Evolutionary conservation across 92 coral and sea anemone genomes (phyloP).

Genomic region (Actinostola sp.): DNA sequence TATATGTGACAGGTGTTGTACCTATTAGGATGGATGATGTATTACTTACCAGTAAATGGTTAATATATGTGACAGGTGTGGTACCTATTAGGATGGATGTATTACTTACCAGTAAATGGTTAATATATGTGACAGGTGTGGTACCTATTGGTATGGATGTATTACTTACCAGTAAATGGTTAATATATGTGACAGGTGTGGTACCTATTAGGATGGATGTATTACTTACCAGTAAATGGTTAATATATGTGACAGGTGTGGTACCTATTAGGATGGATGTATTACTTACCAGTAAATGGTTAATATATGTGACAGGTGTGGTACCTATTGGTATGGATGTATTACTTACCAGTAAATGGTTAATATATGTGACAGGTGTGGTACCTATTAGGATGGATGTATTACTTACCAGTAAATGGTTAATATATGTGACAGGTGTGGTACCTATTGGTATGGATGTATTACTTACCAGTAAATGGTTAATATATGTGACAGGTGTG

Average conservation of each 20-base stretch:
- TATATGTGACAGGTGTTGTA: too few relatives aligned
- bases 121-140: too few relatives aligned
- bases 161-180: not conserved
- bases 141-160: too few relatives aligned
- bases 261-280: too few relatives aligned
- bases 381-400: too few relatives aligned
- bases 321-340: slow-evolving; percentile 91
- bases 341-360: slow-evolving; percentile 70
- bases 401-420: not conserved
- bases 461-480: not conserved
- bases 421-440: slow-evolving; percentile 64
- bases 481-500: slow-evolving; percentile 63
- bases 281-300: not conserved
- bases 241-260: too few relatives aligned
- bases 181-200: slow-evolving; percentile 63
- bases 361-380: too few relatives aligned
- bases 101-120: slow-evolving; percentile 70
- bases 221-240: slow-evolving; percentile 70
- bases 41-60: not conserved
- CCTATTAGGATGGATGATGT: too few relatives aligned
- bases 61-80: slow-evolving; percentile 63
- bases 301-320: slow-evolving; percentile 63
- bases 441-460: slow-evolving; percentile 91
- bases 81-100: slow-evolving; percentile 91
- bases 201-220: slow-evolving; percentile 91